A percentile compares a stretch with the other conserved stretches of the same genome.
Evolutionary conservation across 2,888 invertebrate species (phyloP).

Genomic region (Callinectes sapidus): DNA sequence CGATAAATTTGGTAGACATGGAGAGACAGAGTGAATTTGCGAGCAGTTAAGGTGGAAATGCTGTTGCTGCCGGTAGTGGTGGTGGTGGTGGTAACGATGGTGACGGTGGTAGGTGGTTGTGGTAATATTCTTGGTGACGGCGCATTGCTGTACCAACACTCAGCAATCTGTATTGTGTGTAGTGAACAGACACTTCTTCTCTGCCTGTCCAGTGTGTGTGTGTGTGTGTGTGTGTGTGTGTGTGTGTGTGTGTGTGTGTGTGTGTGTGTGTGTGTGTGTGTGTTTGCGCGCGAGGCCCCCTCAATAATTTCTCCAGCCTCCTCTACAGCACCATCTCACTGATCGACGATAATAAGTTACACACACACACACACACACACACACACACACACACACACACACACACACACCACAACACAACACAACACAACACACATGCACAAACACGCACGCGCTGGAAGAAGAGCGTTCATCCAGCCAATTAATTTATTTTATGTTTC

Average conservation of each 20-base stretch:
- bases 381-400: too few relatives aligned
- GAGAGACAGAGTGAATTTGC: neutral
- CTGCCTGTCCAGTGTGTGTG: too few relatives aligned
- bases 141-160: too few relatives aligned
- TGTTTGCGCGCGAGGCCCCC: too few relatives aligned
- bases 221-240: too few relatives aligned
- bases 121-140: neutral
- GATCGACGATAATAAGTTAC: neutral
- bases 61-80: neutral
- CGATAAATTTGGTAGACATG: neutral
- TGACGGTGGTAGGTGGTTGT: neutral
- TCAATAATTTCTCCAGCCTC: too few relatives aligned
- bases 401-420: neutral
- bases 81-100: neutral
- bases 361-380: neutral
- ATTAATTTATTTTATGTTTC: slow-evolving; percentile 55
- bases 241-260: too few relatives aligned
- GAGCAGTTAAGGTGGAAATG: neutral
- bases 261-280: too few relatives aligned
- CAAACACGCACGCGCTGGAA: neutral
- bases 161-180: too few relatives aligned
- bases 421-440: neutral
- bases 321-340: neutral
- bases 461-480: slow-evolving; percentile 51
- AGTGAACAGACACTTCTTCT: too few relatives aligned